Evolutionary conservation across 2,113 vertebrate genomes (phyloP).

Genomic region (Eudyptes chrysolophus): DNA sequence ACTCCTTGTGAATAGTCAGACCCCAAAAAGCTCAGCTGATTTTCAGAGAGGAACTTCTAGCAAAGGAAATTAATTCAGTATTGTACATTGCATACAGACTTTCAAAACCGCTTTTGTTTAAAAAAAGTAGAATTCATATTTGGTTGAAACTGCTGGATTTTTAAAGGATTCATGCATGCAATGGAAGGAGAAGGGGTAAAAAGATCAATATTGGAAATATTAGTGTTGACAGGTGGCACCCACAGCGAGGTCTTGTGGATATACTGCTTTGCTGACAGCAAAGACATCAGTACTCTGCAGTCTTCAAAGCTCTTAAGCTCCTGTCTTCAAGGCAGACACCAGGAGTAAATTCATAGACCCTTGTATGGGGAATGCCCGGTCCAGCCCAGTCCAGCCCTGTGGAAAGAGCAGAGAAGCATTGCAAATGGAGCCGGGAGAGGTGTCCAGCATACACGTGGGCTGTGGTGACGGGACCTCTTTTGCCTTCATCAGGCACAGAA

Average conservation of each 20-base stretch:
- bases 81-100: neutral
- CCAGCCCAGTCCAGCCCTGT: neutral
- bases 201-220: neutral
- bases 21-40: neutral
- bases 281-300: neutral
- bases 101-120: neutral
- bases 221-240: neutral
- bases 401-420: neutral
- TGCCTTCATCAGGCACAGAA: neutral
- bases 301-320: neutral
- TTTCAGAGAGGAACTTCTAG: neutral
- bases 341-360: neutral
- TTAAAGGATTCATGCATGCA: neutral
- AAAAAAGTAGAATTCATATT: neutral
- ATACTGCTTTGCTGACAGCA: neutral
- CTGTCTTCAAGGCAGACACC: neutral
- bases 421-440: neutral
- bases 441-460: rapidly evolving
- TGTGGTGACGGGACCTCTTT: neutral
- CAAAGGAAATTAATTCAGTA: neutral
- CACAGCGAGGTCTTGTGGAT: neutral
- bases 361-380: rapidly evolving
- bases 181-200: neutral
- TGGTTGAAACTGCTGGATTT: neutral
- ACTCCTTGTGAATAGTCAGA: neutral